phyloP scores from a whole-genome alignment of 2,888 invertebrate genomes.

The Micoletzkya japonica region DNA sequence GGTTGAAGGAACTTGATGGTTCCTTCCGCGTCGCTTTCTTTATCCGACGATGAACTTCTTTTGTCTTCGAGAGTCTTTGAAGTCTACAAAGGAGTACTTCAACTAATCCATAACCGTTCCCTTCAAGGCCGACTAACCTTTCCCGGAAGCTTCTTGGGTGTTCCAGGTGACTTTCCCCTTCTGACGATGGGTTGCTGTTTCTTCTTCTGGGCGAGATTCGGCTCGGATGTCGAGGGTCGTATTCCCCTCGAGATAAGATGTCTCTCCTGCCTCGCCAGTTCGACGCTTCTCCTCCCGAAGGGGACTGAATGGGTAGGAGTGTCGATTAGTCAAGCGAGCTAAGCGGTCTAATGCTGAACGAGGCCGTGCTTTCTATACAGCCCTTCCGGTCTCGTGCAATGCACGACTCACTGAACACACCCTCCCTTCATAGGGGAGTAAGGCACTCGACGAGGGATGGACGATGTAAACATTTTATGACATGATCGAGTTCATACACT shows the following conservation, averaged over 20 bases:
- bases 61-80: slow-evolving; percentile 27
- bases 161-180: not conserved
- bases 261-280: not conserved
- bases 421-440: no score
- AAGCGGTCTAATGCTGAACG: no score
- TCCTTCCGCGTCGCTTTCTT: slow-evolving; percentile 40
- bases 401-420: no score
- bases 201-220: slow-evolving; percentile 21
- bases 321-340: no score
- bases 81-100: not conserved
- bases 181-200: not conserved
- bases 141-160: slow-evolving; percentile 13
- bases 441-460: no score
- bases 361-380: no score
- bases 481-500: no score
- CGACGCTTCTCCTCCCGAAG: not conserved
- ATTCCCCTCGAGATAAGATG: not conserved
- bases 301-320: no score
- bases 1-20: slow-evolving; percentile 34
- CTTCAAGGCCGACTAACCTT: not conserved
- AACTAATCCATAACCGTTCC: not conserved
- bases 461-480: no score
- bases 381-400: no score
- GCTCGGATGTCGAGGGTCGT: slow-evolving; percentile 20
- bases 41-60: slow-evolving; percentile 13